Evolutionary conservation across 2,113 vertebrate genomes (phyloP).

Genomic region (Pterocles orientalis): DNA sequence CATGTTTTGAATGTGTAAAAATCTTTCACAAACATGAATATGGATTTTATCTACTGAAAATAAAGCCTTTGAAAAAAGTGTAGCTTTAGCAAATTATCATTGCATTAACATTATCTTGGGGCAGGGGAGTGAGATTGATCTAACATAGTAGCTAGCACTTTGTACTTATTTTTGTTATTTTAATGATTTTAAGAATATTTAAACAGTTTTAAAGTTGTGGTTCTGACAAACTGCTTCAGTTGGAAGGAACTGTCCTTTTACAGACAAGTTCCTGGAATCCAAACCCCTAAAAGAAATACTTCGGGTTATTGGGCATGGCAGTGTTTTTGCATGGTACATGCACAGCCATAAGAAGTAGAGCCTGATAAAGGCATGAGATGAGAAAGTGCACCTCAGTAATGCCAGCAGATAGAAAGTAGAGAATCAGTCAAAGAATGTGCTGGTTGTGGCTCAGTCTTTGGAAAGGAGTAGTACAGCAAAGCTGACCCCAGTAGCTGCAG

Average conservation of each 20-base stretch:
- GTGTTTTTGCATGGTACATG: not conserved
- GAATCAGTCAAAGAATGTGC: not conserved
- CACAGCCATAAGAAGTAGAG: not conserved
- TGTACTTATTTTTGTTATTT: not conserved
- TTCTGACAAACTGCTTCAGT: not conserved
- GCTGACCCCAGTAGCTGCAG: not conserved
- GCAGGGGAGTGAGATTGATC: not conserved
- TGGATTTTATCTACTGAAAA: constrained; percentile 31
- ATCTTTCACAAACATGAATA: constrained; percentile 22
- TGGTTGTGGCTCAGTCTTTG: not conserved
- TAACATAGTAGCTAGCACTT: not conserved
- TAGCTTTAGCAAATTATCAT: not conserved
- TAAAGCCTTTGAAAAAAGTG: not conserved
- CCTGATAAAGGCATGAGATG: not conserved
- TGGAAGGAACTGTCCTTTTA: not conserved
- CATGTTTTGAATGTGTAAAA: constrained; percentile 38
- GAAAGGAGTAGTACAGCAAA: not conserved
- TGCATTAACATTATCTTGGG: not conserved
- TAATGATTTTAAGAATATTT: not conserved
- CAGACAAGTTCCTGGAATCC: not conserved
- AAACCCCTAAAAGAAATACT: not conserved
- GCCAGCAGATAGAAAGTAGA: not conserved
- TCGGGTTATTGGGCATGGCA: rapidly evolving
- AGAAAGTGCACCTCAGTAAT: not conserved
- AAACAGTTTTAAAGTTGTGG: not conserved